Evolutionary conservation across 1,140 invertebrate genomes (phyloP).

Genomic region (Tetramorium parvispinum): DNA sequence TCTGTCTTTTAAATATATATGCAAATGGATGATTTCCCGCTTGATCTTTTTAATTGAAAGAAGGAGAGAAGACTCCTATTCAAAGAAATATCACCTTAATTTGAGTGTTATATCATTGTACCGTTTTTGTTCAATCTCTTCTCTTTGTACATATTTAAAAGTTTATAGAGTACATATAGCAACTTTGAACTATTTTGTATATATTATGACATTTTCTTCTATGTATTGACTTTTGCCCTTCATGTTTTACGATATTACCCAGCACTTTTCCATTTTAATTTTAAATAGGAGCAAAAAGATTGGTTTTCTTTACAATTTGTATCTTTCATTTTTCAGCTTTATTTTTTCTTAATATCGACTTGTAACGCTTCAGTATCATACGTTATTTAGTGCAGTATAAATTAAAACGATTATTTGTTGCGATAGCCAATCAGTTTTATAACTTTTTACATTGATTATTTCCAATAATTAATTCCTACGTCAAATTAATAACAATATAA

Average conservation of each 20-base stretch:
- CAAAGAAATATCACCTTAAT: neutral
- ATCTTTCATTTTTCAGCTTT: neutral
- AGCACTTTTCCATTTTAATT: conserved; percentile 18
- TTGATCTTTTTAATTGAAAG: neutral
- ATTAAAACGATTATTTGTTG: neutral
- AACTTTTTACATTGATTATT: neutral
- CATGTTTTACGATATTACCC: neutral
- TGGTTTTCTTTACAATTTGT: neutral
- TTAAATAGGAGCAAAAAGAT: neutral
- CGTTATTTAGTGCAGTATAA: neutral
- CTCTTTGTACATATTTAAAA: conserved; percentile 9
- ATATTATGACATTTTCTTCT: conserved; percentile 17
- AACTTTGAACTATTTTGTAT: neutral
- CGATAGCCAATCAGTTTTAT: neutral
- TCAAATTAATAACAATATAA: neutral
- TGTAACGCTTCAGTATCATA: neutral
- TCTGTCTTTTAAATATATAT: neutral
- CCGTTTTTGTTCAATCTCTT: neutral
- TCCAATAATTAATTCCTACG: neutral
- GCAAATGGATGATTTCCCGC: neutral
- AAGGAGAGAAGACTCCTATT: neutral
- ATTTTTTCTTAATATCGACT: conserved; percentile 7
- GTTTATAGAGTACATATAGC: neutral
- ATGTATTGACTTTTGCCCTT: neutral
- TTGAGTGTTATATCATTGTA: neutral